Conservation (phyloP, 2,113 vertebrate species). For the Stercorarius parasiticus region DNA sequence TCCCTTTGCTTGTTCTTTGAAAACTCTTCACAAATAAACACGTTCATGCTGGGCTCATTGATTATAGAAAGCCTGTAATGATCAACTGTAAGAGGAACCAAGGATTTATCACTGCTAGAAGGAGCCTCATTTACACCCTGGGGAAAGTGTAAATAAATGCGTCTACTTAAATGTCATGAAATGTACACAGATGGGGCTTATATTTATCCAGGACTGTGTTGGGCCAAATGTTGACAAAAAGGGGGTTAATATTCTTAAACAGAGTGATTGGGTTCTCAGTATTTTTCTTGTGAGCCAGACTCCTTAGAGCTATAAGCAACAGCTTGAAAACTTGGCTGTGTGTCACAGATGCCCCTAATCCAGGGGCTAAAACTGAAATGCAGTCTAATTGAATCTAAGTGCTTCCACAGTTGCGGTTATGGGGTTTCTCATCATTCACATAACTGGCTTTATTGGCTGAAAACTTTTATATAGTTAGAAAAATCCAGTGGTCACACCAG, state of each 20-base stretch:
- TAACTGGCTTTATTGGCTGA: neutral
- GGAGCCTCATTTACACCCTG: neutral
- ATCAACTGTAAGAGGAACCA: neutral
- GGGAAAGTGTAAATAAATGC: neutral
- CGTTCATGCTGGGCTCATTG: neutral
- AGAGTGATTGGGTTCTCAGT: neutral
- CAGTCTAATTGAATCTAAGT: neutral
- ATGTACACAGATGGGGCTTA: neutral
- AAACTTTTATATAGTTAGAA: neutral
- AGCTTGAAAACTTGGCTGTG: conserved; percentile 16
- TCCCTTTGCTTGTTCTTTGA: neutral
- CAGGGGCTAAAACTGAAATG: neutral
- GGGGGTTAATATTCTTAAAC: conserved; percentile 9
- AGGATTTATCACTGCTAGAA: neutral
- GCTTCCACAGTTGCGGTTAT: neutral
- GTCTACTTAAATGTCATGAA: neutral
- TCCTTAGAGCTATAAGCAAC: neutral
- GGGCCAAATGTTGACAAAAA: neutral
- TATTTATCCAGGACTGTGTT: neutral
- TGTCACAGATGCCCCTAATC: conserved; percentile 24
- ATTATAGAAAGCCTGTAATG: neutral
- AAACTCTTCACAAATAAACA: neutral
- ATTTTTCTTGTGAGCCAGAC: neutral
- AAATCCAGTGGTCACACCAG: neutral
- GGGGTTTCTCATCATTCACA: neutral